Evolutionary conservation across 2,113 vertebrate species (phyloP), one percentile per base, ranked within the genome.

Genomic region (Campylomormyrus tamandua): DNA sequence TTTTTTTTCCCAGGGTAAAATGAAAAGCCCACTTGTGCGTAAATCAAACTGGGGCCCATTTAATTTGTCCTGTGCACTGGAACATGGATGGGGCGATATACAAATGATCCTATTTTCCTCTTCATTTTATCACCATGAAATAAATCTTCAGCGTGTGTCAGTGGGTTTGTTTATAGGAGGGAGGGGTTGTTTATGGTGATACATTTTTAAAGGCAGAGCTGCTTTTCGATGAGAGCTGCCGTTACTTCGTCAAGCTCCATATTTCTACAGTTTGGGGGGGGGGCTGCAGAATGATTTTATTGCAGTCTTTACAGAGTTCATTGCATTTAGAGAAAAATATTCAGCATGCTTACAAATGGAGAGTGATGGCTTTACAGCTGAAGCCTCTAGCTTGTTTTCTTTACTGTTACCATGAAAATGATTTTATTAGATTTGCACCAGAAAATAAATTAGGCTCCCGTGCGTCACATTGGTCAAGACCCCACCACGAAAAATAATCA

Each of bases 71-170:
- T 83, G 56, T 87, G 89, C 87, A 90, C 84, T 85, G 85, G 48
- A 88, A 93, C 87, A 50, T 49, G 89, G 89, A 87, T 87, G 90
- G 83, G 52, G 27, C 74, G 35, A 89, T 83, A 53, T 92, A 87
- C 91, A 90, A 91, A 92, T 91, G 83, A 93, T 91, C 52, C 24
- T 46, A 83, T 77, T 91, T 90, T 93, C 90, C 39, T 91, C 89
- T 93, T 90, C 90, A 91, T 91, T 88, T 91, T 91, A 83, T 91
- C 87, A 89, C 87, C 74, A 83, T 90, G 86, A 88, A 92, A 92
- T 93, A 92, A 91, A 95, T 92, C 89, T 89, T 3, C n/a, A 13
- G 27, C 31, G n/a, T 52, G 24, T 87, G 92, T 91, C 27, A 53
- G 70, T 62, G 83, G 46, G 39, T 31, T 62, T 89, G 90, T 93